A percentile compares a stretch with the other conserved stretches of the same genome.
Evolutionary conservation across 64 coral and sea anemone species (phyloP).

Genomic region (Montipora capricornis): DNA sequence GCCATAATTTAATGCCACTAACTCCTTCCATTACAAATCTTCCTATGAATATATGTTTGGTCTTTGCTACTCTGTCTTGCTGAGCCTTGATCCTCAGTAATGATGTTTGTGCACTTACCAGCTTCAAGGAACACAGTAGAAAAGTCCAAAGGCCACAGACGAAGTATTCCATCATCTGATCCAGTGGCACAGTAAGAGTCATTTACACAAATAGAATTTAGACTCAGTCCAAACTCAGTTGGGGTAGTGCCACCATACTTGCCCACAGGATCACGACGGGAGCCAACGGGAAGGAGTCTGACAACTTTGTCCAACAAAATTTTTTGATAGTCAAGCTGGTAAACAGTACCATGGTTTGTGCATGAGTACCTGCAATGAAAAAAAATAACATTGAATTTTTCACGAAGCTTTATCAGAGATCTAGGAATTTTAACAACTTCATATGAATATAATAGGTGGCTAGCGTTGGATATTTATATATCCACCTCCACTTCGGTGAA

Average conservation of each 20-base stretch:
- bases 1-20: no score
- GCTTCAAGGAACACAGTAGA: constrained; percentile 91
- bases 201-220: constrained; percentile 92
- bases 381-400: background rate
- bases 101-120: constrained; percentile 57
- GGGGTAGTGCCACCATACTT: constrained; percentile 70
- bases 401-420: no score
- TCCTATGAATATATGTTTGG: no score
- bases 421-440: no score
- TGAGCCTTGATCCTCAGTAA: no score
- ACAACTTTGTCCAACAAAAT: constrained; percentile 79
- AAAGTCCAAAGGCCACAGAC: constrained; percentile 94
- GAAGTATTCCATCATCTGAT: constrained; percentile 91
- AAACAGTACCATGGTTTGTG: constrained; percentile 81
- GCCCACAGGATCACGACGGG: constrained; percentile 60
- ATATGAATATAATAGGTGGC: no score
- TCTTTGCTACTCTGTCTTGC: no score
- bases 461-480: no score
- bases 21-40: no score
- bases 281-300: constrained; percentile 87
- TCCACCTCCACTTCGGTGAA: no score
- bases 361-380: constrained; percentile 76
- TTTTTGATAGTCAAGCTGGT: constrained; percentile 87
- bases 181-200: constrained; percentile 96
- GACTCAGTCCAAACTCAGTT: constrained; percentile 79